These are phyloP conservation scores for Lepidostoma basale DNA, from an alignment of 1,140 invertebrate species.

Conservation along the genomic window DNA sequence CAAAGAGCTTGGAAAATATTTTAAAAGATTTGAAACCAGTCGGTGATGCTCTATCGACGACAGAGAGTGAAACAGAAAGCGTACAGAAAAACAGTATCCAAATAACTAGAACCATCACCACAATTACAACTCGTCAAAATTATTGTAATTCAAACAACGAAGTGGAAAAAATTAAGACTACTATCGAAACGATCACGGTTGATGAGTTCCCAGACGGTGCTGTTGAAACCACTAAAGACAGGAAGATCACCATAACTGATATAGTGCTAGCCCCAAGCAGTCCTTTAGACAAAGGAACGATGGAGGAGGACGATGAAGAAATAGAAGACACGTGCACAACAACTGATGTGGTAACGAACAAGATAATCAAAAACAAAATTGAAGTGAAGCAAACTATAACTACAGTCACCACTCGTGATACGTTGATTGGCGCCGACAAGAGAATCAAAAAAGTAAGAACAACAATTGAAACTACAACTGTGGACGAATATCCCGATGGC, in stretches of 20 bases:
- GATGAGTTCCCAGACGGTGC: constrained; percentile 56
- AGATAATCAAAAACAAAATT: constrained; percentile 49
- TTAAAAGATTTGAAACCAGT: constrained; percentile 50
- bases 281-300: constrained; percentile 47
- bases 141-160: constrained; percentile 48
- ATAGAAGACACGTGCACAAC: constrained; percentile 56
- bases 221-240: constrained; percentile 53
- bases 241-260: constrained; percentile 53
- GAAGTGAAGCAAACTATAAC: constrained; percentile 56
- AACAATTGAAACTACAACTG: constrained; percentile 58
- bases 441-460: constrained; percentile 56
- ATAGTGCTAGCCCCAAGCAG: constrained; percentile 47
- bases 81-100: constrained; percentile 50
- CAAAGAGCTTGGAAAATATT: constrained; percentile 47
- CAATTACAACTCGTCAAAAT: constrained; percentile 50
- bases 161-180: constrained; percentile 52
- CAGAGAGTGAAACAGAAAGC: constrained; percentile 48
- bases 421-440: constrained; percentile 53
- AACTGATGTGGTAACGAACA: constrained; percentile 55
- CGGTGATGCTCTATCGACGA: constrained; percentile 49
- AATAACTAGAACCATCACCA: constrained; percentile 50
- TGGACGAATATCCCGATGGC: constrained; percentile 59
- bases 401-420: constrained; percentile 57
- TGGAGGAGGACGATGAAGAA: constrained; percentile 51
- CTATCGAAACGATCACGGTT: constrained; percentile 52